Evolutionary conservation across 2,113 vertebrate species (phyloP).

Genomic region (Cinclus cinclus): DNA sequence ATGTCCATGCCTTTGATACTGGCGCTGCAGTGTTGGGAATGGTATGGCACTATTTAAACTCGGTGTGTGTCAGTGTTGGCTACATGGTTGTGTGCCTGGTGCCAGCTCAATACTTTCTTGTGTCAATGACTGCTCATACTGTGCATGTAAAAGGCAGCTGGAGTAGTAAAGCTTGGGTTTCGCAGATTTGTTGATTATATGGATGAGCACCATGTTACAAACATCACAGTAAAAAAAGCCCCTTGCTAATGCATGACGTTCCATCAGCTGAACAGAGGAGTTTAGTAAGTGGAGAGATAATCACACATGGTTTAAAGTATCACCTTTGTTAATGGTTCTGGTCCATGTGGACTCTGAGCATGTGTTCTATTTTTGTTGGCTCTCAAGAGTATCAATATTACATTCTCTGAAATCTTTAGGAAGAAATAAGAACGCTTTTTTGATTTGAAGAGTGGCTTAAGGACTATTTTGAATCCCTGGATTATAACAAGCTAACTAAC

Average conservation of each 20-base stretch:
- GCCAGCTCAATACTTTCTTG: background rate
- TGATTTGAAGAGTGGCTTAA: background rate
- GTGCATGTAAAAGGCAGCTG: slow-evolving; percentile 15
- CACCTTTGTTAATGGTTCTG: background rate
- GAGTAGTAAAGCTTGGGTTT: slow-evolving; percentile 28
- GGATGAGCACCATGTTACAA: background rate
- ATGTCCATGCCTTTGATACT: slow-evolving; percentile 73
- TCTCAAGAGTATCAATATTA: background rate
- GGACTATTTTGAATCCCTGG: background rate
- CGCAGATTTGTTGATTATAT: slow-evolving; percentile 4
- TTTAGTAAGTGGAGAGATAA: background rate
- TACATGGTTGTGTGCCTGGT: background rate
- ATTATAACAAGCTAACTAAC: background rate
- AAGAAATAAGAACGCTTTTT: background rate
- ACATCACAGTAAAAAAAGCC: background rate
- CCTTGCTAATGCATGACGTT: background rate
- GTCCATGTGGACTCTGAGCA: background rate
- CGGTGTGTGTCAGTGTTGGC: slow-evolving; percentile 10
- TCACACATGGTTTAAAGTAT: background rate
- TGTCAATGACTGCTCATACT: background rate
- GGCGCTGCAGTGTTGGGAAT: slow-evolving; percentile 35
- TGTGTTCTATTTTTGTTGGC: slow-evolving; percentile 12
- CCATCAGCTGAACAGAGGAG: background rate
- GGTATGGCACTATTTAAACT: slow-evolving; percentile 43
- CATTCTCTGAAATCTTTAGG: background rate